These are phyloP conservation scores for Tachyglossus aculeatus DNA, from an alignment of 2,797 vertebrate genomes.

Conservation along the genomic window DNA sequence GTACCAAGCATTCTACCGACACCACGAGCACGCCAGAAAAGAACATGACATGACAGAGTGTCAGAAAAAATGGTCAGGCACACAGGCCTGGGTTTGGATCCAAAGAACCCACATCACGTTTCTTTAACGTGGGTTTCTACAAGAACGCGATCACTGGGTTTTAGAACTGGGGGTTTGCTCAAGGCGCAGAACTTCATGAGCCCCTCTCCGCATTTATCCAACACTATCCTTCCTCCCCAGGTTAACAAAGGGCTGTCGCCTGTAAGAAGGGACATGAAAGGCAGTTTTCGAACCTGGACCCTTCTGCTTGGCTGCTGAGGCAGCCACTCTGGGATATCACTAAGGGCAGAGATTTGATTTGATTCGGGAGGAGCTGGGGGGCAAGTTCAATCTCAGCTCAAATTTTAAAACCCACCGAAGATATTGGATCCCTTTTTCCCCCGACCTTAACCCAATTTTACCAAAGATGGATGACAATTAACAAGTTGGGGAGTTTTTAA, in stretches of 20 bases:
- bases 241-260: not conserved
- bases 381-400: slow-evolving; percentile 1
- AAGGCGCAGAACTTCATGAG: too few relatives aligned
- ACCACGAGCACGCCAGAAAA: too few relatives aligned
- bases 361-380: not conserved
- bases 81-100: too few relatives aligned
- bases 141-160: too few relatives aligned
- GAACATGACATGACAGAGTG: too few relatives aligned
- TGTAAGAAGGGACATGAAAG: not conserved
- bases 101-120: too few relatives aligned
- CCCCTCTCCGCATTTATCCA: too few relatives aligned
- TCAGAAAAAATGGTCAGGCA: too few relatives aligned
- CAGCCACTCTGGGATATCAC: not conserved
- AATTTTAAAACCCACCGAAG: not conserved
- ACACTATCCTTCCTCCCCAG: too few relatives aligned
- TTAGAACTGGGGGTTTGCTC: too few relatives aligned
- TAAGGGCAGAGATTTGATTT: not conserved
- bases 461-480: slow-evolving; percentile 14
- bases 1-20: too few relatives aligned
- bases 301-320: not conserved
- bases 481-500: not conserved
- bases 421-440: not conserved
- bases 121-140: too few relatives aligned
- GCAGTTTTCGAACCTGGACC: not conserved
- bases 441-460: slow-evolving; percentile 35